A percentile compares a stretch with the other conserved stretches of the same genome.
Evolutionary conservation across 2,888 invertebrate species (phyloP).

Genomic region (Amorpha juglandis): DNA sequence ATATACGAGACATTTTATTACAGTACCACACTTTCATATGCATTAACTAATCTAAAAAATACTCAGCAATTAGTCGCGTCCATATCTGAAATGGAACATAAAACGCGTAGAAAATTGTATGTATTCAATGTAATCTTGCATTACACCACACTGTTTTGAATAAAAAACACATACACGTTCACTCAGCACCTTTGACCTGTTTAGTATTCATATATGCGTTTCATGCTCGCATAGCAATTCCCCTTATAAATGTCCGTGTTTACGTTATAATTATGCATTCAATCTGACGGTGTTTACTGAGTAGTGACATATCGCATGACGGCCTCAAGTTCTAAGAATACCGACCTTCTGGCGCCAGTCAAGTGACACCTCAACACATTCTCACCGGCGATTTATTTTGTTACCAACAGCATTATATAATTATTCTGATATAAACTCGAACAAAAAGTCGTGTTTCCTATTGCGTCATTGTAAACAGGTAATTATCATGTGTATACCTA

Average conservation of each 20-base stretch:
- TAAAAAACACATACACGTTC: slow-evolving; percentile 11
- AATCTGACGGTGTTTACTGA: slow-evolving; percentile 39
- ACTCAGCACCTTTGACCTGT: slow-evolving; percentile 19
- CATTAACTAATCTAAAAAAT: neutral
- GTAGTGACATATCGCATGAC: slow-evolving; percentile 50
- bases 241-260: slow-evolving; percentile 29
- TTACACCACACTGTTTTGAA: slow-evolving; percentile 2
- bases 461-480: slow-evolving; percentile 26
- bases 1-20: neutral
- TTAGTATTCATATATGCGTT: slow-evolving; percentile 10
- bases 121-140: neutral
- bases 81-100: neutral
- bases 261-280: slow-evolving; percentile 42
- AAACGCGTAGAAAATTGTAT: neutral
- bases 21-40: neutral
- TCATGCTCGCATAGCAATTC: slow-evolving; percentile 14
- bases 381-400: slow-evolving; percentile 30
- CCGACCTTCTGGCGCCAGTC: slow-evolving; percentile 71
- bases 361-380: slow-evolving; percentile 60
- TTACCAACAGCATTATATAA: slow-evolving; percentile 29
- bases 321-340: slow-evolving; percentile 65
- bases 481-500: slow-evolving; percentile 4
- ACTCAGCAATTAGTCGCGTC: neutral
- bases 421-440: slow-evolving; percentile 24
- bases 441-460: slow-evolving; percentile 12